phyloP scores from a whole-genome alignment of 2,113 vertebrate genomes.

The Pteronura brasiliensis region DNA sequence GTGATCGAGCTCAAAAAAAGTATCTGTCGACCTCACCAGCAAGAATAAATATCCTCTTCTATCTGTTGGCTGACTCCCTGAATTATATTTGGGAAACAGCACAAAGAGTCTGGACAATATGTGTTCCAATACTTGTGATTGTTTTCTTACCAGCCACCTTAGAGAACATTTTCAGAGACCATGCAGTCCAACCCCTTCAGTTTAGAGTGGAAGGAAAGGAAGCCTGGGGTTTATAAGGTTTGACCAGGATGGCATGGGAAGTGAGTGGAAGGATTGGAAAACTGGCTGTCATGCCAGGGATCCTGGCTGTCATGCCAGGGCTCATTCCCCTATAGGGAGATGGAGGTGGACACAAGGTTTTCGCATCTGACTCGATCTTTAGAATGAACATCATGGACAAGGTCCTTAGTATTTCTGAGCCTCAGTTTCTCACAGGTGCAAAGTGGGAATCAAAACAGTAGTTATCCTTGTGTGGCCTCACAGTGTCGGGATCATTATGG shows the following conservation, averaged over 20 bases:
- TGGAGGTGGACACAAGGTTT: neutral
- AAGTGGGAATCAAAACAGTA: neutral
- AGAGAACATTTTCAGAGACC: neutral
- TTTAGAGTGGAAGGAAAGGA: neutral
- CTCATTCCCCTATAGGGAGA: neutral
- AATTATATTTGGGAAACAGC: conserved; percentile 76
- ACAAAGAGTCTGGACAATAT: neutral
- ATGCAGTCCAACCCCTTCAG: neutral
- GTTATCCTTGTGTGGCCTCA: neutral
- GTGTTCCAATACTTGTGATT: neutral
- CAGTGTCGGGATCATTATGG: accelerated
- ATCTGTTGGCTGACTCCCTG: conserved; percentile 73
- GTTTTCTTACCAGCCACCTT: neutral
- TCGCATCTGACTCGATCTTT: neutral
- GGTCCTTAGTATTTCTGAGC: neutral
- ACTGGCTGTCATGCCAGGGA: neutral
- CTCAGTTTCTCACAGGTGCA: neutral
- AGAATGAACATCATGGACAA: too few relatives aligned
- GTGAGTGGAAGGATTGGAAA: neutral
- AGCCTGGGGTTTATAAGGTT: neutral
- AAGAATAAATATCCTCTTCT: conserved; percentile 70
- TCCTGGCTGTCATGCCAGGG: neutral
- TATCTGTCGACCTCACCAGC: conserved; percentile 47
- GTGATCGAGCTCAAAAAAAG: neutral
- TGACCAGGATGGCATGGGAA: accelerated